Base-by-base conservation (phyloP, 2,888 invertebrate genomes). In the Fabriciana adippe region DNA sequence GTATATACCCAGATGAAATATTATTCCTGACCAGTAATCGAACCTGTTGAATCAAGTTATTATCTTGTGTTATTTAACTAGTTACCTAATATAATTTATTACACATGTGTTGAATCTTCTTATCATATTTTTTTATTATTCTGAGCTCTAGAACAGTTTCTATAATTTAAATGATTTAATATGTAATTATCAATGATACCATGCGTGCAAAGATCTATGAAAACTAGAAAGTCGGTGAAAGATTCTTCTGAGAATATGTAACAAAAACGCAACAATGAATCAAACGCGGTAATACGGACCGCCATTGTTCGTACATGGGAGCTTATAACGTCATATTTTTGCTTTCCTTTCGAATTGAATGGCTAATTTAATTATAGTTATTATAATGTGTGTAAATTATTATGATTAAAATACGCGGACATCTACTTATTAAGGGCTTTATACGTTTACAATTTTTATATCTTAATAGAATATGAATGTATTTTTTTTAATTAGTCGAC, bases 221-320 rank as follows among this genome's bases (percentile, higher is more conserved):
- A 59, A 61, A 61, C 55, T 66, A 66, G 66, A 66, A 66, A 66
- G 66, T 41, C 21, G 55, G 66, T 18, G 66, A 66, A 66, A 66
- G 60, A 66, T 61, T 65, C 54, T 35, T 60, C 55, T 66, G 60
- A 61, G 66, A 66, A 61, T 61, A 66, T 61, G 61, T 61, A 50
- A 61, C 16, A 66, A 66, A 66, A 66, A 66, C 50, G 48, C 41
- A 64, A 66, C 70, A 70, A 72, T 70, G 59, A 54, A 69, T 56
- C 50, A 63, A 53, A 70, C 57, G 35, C 54, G 48, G 47, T 55
- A 61, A 59, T 61, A 55, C 47, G 21, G 66, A 55, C 59, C 59
- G 59, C 66, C 18, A 66, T 66, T 66, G 66, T 66, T 66, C 48
- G 26, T 26, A 35, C 66, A 63, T 69, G 69, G 63, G 69, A 69